Evolutionary conservation across 1,140 invertebrate genomes (phyloP).

Genomic region (Coboldia fuscipes): DNA sequence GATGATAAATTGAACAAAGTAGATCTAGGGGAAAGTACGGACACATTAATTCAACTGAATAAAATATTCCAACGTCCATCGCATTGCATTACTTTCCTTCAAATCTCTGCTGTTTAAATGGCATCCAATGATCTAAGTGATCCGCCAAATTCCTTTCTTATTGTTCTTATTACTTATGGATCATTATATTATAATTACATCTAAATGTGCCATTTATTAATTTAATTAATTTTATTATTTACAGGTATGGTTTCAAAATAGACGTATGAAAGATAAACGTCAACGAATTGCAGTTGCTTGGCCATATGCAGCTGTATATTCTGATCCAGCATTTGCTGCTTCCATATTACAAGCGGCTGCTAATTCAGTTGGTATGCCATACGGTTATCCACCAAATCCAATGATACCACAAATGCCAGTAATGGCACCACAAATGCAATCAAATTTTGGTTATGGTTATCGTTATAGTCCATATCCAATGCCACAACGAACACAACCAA

Average conservation of each 20-base stretch:
- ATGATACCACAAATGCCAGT: constrained; percentile 23
- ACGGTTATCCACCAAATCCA: constrained; percentile 28
- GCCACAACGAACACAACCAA: constrained; percentile 12
- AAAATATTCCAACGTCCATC: no score
- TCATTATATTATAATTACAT: no score
- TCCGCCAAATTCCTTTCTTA: no score
- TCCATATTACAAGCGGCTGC: constrained; percentile 77
- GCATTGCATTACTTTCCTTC: no score
- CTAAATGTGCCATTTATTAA: no score
- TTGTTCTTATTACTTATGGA: no score
- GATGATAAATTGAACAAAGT: no score
- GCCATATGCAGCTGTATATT: constrained; percentile 84
- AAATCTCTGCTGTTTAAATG: no score
- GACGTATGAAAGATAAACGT: constrained; percentile 97
- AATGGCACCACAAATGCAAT: constrained; percentile 22
- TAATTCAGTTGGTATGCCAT: constrained; percentile 34
- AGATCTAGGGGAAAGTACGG: no score
- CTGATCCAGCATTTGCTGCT: constrained; percentile 76
- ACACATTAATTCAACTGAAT: no score
- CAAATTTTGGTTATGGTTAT: constrained; percentile 21
- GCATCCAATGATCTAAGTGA: no score
- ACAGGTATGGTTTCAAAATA: constrained; percentile 97
- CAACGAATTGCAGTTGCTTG: constrained; percentile 82
- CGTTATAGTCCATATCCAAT: constrained; percentile 23
- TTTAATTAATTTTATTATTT: no score